phyloP scores from a whole-genome alignment of 2,797 vertebrate genomes.

The Pyrrhura leucotis region DNA sequence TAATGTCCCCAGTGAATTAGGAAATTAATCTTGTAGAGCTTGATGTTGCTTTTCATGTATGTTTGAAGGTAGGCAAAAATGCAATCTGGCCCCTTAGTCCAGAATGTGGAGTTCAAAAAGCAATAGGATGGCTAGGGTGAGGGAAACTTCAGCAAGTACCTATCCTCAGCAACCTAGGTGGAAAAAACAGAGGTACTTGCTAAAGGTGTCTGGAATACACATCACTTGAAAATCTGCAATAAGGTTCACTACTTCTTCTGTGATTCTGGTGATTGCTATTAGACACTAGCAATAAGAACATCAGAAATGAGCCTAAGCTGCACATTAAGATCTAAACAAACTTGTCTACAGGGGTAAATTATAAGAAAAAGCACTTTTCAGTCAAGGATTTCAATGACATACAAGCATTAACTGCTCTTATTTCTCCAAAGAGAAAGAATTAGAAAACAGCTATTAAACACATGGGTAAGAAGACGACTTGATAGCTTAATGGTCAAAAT shows the following conservation, averaged over 20 bases:
- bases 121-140: not conserved
- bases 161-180: not conserved
- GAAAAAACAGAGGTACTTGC: not conserved
- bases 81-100: not conserved
- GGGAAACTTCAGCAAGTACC: not conserved
- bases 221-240: not conserved
- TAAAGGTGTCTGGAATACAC: not conserved
- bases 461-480: not conserved
- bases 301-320: not conserved
- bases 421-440: not conserved
- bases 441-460: not conserved
- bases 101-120: not conserved
- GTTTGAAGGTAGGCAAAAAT: not conserved
- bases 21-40: not conserved
- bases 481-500: constrained; percentile 7
- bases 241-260: not conserved
- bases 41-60: not conserved
- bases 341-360: not conserved
- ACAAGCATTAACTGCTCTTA: not conserved
- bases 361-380: not conserved
- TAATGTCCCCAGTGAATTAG: not conserved
- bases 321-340: not conserved
- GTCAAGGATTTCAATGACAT: not conserved
- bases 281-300: not conserved
- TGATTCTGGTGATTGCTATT: not conserved